Base-by-base conservation (phyloP, 2,113 vertebrate species). In the Lepus americanus region DNA sequence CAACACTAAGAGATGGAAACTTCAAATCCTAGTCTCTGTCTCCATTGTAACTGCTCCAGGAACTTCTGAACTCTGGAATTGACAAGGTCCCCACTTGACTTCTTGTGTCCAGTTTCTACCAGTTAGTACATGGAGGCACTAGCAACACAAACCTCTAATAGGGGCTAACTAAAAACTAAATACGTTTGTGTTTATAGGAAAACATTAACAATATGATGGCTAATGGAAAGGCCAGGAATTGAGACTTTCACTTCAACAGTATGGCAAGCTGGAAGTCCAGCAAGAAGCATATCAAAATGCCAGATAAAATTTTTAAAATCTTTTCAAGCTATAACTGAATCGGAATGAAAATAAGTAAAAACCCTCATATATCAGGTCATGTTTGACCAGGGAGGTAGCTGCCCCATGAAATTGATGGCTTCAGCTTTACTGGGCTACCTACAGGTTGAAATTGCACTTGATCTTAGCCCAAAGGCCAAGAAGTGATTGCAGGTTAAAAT, bases 331-430 rank as follows among this genome's bases (percentile, higher is more conserved):
- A 53, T 44, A 90, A 17, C 1, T 87, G 31, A 93, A 94, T 39
- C 72, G 3, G 3, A 72, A 81, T 69, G 27, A 81, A 92, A 89
- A 89, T 70, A 44, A 82, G 51, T 82, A 12, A 93, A 93, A 49
- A n/a, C 77, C 16, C 55, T 55, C 39, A 67, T 66, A 49, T 16
- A 14, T 53, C 23, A 53, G 33, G 61, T 16, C 29, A 53, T 39
- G 61, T 16, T 63, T 64, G 74, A 79, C 59, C 53, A 51, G n/a
- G 66, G 9, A 86, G 13, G 25, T 63, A 72, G 78, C 66, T 16
- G 51, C 20, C 8, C 69, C 17, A 49, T 63, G 31, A 92, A 55
- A 10, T 20, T 66, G 31, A 33, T 36, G 20, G 25, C 33, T 59
- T 77, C 0, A 9, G 69, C 25, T 92, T 77, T 95, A 87, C 73